Base-by-base conservation (phyloP, 2,888 invertebrate genomes). In the Salpingus planirostris region DNA sequence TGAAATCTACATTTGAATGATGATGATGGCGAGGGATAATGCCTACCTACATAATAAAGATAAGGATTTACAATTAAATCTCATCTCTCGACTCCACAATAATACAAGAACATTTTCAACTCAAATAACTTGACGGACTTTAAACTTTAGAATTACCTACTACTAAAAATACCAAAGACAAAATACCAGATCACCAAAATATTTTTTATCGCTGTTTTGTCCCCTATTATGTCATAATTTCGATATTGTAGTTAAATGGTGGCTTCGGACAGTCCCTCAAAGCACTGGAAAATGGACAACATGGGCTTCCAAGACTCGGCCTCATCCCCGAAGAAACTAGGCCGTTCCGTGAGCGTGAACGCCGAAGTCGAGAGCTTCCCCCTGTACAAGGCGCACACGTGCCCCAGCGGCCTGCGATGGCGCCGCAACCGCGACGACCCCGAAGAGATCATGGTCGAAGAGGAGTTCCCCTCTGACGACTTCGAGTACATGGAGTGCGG, bases 401-500 rank as follows among this genome's bases (percentile, higher is more conserved):
- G 41, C 23, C 44, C 48, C 10, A 31, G 44, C 15, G 49, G 49
- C 21, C 37, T 55, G 3, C 37, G 59, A 47, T 59, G 60, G 62
- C 47, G 60, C 13, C 41, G 53, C 15, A 37, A 48, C 11, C 49
- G 49, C 6, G 52, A 50, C 10, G 60, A 64, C 33, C 60, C 62
- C 8, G 60, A 15, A 15, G 11, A 61, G 36, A 54, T 55, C 22
- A 55, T 76, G 60, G 69, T 79, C 49, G 80, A 80, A 56, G 73
- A 79, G 42, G 78, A 78, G 57, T 75, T 72, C 57, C 77, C 80
- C 40, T 74, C 78, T 50, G 75, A 72, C 25, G 79, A 79, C 63
- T 78, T 79, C 60, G 79, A 80, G 62, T 82, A 80, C 62, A 80
- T 84, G 71, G 81, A 83, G 60, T 81, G 80, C 50, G 84, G 84